Evolutionary conservation across 2,113 vertebrate genomes (phyloP).

Genomic region (Phalacrocorax aristotelis): DNA sequence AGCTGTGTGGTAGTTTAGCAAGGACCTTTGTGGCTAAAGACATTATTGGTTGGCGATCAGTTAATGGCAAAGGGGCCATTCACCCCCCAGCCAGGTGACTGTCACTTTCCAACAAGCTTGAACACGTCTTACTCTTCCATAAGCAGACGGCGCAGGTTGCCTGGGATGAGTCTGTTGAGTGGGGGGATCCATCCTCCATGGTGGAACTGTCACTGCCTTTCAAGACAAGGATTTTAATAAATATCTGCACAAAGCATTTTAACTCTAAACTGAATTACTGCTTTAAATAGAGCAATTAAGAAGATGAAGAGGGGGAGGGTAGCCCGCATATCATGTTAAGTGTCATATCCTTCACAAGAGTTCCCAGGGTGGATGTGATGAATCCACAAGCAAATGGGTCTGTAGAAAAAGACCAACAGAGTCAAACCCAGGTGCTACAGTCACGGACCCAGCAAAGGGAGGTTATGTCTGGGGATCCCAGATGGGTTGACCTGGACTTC

Average conservation of each 20-base stretch:
- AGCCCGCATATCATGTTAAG: fast-evolving
- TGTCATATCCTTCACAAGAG: neutral
- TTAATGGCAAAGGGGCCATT: neutral
- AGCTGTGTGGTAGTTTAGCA: neutral
- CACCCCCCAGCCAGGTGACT: neutral
- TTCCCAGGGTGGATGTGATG: neutral
- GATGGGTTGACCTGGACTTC: neutral
- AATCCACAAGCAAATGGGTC: neutral
- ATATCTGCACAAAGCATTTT: neutral
- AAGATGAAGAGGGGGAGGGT: neutral
- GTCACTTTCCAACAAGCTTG: neutral
- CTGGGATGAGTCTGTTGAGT: neutral
- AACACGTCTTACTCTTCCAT: neutral
- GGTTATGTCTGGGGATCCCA: neutral
- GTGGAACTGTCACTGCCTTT: neutral
- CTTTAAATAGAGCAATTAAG: neutral
- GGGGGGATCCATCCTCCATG: neutral
- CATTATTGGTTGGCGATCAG: neutral
- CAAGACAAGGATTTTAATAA: neutral
- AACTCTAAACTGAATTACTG: neutral
- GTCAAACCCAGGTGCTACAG: neutral
- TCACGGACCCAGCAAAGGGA: neutral
- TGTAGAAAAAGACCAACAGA: neutral
- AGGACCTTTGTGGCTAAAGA: neutral
- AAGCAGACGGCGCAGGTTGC: neutral